Percentiles rank a stretch among this genome's conserved stretches.
phyloP scores from a whole-genome alignment of 2,113 vertebrate genomes.

The Progne subis region DNA sequence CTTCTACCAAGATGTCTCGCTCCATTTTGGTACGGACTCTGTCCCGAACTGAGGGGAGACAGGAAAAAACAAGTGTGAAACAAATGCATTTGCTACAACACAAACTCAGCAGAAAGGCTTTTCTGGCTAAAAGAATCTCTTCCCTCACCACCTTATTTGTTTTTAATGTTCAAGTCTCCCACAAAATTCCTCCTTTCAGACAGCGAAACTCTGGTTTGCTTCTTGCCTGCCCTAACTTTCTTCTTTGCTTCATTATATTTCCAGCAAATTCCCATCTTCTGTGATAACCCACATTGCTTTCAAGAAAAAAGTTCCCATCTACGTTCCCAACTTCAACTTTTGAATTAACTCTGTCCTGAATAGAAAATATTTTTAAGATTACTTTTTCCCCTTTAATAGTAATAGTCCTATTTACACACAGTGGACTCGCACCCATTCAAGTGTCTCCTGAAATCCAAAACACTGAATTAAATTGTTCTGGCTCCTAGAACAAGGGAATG shows the following conservation, averaged over 20 bases:
- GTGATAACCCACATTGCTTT: not conserved
- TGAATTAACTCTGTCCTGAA: not conserved
- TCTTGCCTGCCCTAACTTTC: not conserved
- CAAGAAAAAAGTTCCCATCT: not conserved
- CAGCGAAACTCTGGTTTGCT: not conserved
- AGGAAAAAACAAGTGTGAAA: not conserved
- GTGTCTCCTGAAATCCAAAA: not conserved
- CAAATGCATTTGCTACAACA: not conserved
- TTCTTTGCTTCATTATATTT: not conserved
- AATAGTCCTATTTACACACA: not conserved
- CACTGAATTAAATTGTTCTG: not conserved
- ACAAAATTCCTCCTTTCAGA: not conserved
- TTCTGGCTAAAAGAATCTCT: not conserved
- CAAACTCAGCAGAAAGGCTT: not conserved
- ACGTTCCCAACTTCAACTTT: not conserved
- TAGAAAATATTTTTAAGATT: not conserved
- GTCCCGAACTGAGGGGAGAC: slow-evolving; percentile 84
- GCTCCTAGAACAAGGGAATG: not conserved
- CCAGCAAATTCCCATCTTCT: not conserved
- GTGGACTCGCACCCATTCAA: not conserved
- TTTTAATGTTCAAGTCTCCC: not conserved
- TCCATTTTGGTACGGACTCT: slow-evolving; percentile 98
- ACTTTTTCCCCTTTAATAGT: not conserved
- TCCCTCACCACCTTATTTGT: not conserved
- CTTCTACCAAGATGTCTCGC: slow-evolving; percentile 96